phyloP scores from a whole-genome alignment of 2,888 invertebrate species.

The Biston betularia region DNA sequence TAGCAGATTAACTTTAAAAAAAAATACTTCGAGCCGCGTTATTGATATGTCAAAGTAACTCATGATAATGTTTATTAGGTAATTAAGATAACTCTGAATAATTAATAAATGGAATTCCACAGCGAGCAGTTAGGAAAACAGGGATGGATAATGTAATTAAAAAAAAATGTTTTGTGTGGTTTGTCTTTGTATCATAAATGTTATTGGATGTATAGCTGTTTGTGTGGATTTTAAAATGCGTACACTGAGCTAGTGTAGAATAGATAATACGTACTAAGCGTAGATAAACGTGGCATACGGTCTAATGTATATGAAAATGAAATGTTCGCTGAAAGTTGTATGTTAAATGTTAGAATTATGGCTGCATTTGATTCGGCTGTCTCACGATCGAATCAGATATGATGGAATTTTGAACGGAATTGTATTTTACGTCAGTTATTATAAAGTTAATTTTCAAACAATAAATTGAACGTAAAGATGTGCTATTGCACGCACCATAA shows the following conservation, averaged over 20 bases:
- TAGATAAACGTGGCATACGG: slow-evolving; percentile 60
- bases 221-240: slow-evolving; percentile 64
- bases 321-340: slow-evolving; percentile 83
- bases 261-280: slow-evolving; percentile 62
- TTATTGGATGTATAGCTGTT: slow-evolving; percentile 82
- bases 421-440: slow-evolving; percentile 49
- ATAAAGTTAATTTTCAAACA: slow-evolving; percentile 71
- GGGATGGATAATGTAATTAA: slow-evolving; percentile 81
- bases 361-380: slow-evolving; percentile 51
- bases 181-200: slow-evolving; percentile 82
- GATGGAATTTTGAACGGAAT: slow-evolving; percentile 82
- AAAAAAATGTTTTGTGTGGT: slow-evolving; percentile 78
- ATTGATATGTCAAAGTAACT: slow-evolving; percentile 85
- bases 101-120: slow-evolving; percentile 66
- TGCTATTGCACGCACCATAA: slow-evolving; percentile 85
- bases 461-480: slow-evolving; percentile 75
- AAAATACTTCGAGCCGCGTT: slow-evolving; percentile 86
- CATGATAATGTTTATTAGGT: slow-evolving; percentile 84
- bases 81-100: slow-evolving; percentile 81
- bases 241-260: slow-evolving; percentile 75
- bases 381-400: slow-evolving; percentile 41
- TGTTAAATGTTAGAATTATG: slow-evolving; percentile 45
- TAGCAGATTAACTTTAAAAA: slow-evolving; percentile 77
- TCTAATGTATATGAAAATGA: slow-evolving; percentile 58
- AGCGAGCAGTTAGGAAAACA: slow-evolving; percentile 85